Base-by-base conservation (phyloP, 2,797 vertebrate species). In the Acanthopagrus latus region DNA sequence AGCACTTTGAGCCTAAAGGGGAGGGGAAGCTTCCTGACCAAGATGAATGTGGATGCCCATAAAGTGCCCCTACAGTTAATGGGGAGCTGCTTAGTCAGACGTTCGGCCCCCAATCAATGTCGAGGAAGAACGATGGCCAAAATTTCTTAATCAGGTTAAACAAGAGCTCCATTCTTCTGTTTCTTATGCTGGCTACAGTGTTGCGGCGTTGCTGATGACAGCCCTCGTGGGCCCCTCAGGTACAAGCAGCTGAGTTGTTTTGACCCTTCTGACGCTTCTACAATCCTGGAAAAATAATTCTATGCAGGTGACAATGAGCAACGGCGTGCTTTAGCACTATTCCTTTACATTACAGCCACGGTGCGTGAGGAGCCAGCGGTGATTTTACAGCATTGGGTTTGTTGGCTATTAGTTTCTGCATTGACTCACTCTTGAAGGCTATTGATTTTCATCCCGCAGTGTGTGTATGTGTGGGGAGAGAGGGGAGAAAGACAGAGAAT, bases 381-480 rank as follows among this genome's bases (percentile, higher is more conserved):
- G 72, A 78, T 74, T 91, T 86, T 86, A 88, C 82, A 76, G 83
- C 75, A 70, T 21, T 59, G 77, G 81, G 71, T 90, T 86, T 89
- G 74, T 90, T 86, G 69, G 86, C 91, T 89, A 92, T 91, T 91
- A 86, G 86, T 88, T 80, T 83, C 85, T 90, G 86, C 84, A 92
- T 92, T 92, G 92, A 92, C 86, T 93, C 80, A 64, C 84, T 89
- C 74, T 92, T 91, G 84, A 91, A 90, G 79, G 71, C 69, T 91
- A 94, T 92, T 87, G 91, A 95, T 93, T 93, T 92, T 71, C 67
- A 86, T 82, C 84, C 82, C 27, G 78, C 63, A 18, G 74, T 27
- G 63, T 13, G 63, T 63, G 55, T 68, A n/a, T 75, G 78, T 48
- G 63, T 27, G 67, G 25, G 41, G 72, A 70, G 60, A 52, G 72